Conservation (phyloP, 2,113 vertebrate genomes). For the human (Homo sapiens) region DNA sequence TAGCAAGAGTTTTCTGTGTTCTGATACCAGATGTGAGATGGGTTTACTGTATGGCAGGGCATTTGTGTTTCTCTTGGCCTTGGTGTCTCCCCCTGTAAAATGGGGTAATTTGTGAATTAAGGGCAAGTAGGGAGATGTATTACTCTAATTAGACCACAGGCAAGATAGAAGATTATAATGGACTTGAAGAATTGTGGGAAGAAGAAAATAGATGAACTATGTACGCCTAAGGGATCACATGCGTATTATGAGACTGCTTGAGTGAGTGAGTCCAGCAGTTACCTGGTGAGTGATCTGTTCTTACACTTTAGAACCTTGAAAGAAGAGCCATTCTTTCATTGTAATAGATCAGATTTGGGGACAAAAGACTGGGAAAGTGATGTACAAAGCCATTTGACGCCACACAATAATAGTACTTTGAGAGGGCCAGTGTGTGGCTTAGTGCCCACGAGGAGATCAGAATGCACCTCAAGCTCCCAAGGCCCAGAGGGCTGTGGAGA, state of each 20-base stretch:
- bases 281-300: neutral
- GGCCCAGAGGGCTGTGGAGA: neutral
- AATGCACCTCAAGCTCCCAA: slow-evolving; percentile 10
- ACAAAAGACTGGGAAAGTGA: slow-evolving; percentile 47
- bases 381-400: slow-evolving; percentile 34
- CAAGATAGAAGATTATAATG: slow-evolving; percentile 2
- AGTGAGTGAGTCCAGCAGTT: neutral
- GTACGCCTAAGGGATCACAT: neutral
- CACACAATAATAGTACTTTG: slow-evolving; percentile 47
- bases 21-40: neutral
- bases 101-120: slow-evolving; percentile 50
- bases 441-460: slow-evolving; percentile 44
- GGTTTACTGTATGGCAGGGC: neutral
- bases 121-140: slow-evolving; percentile 32
- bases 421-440: slow-evolving; percentile 37
- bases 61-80: slow-evolving; percentile 38
- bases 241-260: neutral
- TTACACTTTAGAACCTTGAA: slow-evolving; percentile 33
- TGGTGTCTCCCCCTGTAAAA: slow-evolving; percentile 32
- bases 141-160: slow-evolving; percentile 45
- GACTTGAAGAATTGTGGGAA: slow-evolving; percentile 10
- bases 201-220: neutral
- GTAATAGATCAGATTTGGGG: slow-evolving; percentile 58
- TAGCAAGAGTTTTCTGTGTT: neutral
- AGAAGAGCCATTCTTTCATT: slow-evolving; percentile 36